Conservation (phyloP, 2,113 vertebrate species). For the Forbesichthys agassizii region DNA sequence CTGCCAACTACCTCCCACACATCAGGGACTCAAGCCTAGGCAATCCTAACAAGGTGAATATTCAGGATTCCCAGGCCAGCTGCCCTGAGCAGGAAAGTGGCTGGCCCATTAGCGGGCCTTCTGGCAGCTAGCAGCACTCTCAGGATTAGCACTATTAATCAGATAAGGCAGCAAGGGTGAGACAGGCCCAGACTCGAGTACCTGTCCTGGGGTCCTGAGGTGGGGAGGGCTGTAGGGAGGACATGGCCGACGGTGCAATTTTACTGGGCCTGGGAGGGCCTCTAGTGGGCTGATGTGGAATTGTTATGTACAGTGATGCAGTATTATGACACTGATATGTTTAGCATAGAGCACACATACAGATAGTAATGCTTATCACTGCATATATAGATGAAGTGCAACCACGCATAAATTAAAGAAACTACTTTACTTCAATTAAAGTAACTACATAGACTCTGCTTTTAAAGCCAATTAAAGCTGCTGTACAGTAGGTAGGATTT, state of each 20-base stretch:
- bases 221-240: conserved; percentile 19
- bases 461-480: too few species aligned
- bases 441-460: too few species aligned
- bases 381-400: too few species aligned
- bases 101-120: conserved; percentile 78
- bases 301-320: neutral
- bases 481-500: too few species aligned
- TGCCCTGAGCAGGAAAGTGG: conserved; percentile 69
- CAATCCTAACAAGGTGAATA: conserved; percentile 50
- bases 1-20: conserved; percentile 66
- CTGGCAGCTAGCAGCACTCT: conserved; percentile 82
- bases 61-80: conserved; percentile 51
- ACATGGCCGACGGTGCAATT: conserved; percentile 45
- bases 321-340: too few species aligned
- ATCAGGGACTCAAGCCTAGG: conserved; percentile 13
- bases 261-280: conserved; percentile 82
- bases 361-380: too few species aligned
- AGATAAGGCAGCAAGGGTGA: conserved; percentile 78
- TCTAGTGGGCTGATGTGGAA: conserved; percentile 80
- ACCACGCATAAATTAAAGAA: too few species aligned
- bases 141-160: conserved; percentile 91
- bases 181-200: conserved; percentile 73
- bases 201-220: conserved; percentile 67
- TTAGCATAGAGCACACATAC: too few species aligned
- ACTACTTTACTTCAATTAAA: too few species aligned